phyloP scores from a whole-genome alignment of 2,113 vertebrate species.

The Perognathus longimembris region DNA sequence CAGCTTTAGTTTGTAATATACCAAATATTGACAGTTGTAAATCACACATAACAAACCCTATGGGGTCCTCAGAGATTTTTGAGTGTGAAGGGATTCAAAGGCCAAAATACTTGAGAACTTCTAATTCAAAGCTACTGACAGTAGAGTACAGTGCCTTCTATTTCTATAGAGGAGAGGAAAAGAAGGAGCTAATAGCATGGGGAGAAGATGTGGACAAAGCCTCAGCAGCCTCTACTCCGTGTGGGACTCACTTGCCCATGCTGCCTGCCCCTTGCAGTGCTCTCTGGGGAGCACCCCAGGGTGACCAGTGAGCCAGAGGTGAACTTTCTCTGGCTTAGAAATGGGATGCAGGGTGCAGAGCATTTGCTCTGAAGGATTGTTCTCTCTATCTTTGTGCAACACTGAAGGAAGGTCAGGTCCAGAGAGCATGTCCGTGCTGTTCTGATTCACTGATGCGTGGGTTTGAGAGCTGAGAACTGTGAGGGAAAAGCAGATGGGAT shows the following conservation, averaged over 20 bases:
- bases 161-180: not conserved
- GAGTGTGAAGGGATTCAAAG: not conserved
- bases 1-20: constrained; percentile 38
- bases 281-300: too few species aligned
- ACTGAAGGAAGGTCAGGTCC: constrained; percentile 17
- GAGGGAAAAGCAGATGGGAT: constrained; percentile 32
- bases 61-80: not conserved
- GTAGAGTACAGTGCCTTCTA: not conserved
- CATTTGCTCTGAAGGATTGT: not conserved
- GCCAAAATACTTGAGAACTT: not conserved
- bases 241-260: too few species aligned
- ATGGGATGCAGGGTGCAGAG: not conserved
- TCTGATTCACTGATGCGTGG: not conserved
- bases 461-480: not conserved
- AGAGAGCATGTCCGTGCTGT: not conserved
- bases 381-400: not conserved
- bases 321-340: not conserved
- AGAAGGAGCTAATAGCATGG: not conserved
- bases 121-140: not conserved
- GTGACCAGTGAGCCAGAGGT: too few species aligned
- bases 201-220: not conserved
- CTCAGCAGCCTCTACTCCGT: too few species aligned
- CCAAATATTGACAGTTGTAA: constrained; percentile 35
- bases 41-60: not conserved
- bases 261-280: too few species aligned